A percentile compares a stretch with the other conserved stretches of the same genome.
Conservation (phyloP, 2,888 invertebrate genomes). For the Clostera curtula region DNA sequence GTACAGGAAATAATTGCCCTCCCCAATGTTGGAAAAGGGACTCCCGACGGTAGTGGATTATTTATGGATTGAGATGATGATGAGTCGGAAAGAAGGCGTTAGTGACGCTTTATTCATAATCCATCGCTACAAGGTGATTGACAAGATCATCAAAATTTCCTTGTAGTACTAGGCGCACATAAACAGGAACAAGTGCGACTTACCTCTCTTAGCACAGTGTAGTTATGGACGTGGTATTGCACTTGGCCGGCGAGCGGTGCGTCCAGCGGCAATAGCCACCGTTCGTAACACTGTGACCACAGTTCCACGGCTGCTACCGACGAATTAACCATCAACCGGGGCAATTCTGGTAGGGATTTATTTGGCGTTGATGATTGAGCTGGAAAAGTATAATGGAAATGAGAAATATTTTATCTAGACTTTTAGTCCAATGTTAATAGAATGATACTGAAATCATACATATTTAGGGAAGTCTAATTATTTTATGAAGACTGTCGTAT, state of each 20-base stretch:
- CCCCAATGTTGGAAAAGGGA: too few species aligned
- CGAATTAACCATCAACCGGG: conserved; percentile 57
- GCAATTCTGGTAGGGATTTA: conserved; percentile 12
- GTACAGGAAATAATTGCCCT: too few species aligned
- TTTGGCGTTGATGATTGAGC: conserved; percentile 22
- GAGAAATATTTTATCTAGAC: too few species aligned
- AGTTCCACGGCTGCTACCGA: conserved; percentile 78
- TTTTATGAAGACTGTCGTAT: too few species aligned
- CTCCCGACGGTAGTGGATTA: too few species aligned
- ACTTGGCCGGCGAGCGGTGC: conserved; percentile 81
- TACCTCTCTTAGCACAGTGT: conserved; percentile 16
- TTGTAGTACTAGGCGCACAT: not conserved
- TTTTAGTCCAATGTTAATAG: too few species aligned
- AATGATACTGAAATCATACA: too few species aligned
- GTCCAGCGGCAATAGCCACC: conserved; percentile 90
- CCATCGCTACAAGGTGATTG: too few species aligned
- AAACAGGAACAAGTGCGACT: not conserved
- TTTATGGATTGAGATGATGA: too few species aligned
- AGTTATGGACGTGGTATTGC: conserved; percentile 46
- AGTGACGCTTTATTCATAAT: too few species aligned
- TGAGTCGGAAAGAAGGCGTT: too few species aligned
- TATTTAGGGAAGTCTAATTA: too few species aligned
- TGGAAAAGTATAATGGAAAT: conserved; percentile 11
- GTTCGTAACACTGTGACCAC: conserved; percentile 93
- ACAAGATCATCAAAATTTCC: not conserved